Conservation (phyloP, 2,113 vertebrate genomes). For the Hemicordylus capensis region DNA sequence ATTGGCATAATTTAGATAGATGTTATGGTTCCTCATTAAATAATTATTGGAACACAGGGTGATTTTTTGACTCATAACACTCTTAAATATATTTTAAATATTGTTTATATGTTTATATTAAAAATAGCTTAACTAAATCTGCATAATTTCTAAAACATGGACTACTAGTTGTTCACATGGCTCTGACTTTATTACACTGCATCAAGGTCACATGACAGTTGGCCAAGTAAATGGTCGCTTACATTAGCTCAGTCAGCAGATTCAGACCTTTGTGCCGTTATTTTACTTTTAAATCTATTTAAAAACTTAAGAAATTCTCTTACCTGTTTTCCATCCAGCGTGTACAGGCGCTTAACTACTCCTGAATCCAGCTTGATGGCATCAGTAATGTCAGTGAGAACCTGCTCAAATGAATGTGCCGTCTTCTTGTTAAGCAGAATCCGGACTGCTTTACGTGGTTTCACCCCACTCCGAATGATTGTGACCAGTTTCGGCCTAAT, state of each 20-base stretch:
- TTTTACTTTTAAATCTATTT: no score
- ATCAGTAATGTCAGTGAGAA: slow-evolving; percentile 95
- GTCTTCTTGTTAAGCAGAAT: slow-evolving; percentile 99
- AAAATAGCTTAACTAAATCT: neutral
- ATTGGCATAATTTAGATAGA: neutral
- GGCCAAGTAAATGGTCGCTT: neutral
- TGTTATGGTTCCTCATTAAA: neutral
- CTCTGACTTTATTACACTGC: neutral
- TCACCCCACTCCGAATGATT: slow-evolving; percentile 95
- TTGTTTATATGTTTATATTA: neutral
- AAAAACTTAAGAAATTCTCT: slow-evolving; percentile 46
- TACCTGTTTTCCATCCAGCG: slow-evolving; percentile 96
- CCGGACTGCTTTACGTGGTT: slow-evolving; percentile 93
- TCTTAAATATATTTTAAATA: neutral
- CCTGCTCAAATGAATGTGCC: slow-evolving; percentile 96
- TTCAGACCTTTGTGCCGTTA: neutral
- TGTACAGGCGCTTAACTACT: slow-evolving; percentile 92
- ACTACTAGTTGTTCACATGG: neutral
- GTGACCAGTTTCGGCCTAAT: slow-evolving; percentile 97
- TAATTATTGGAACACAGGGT: neutral
- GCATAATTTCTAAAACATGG: neutral
- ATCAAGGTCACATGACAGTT: neutral
- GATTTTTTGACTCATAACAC: neutral
- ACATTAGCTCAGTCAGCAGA: neutral
- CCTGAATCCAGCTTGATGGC: slow-evolving; percentile 97